Base-by-base conservation (phyloP, 2,888 invertebrate species). In the Megaustenia siamemsis region DNA sequence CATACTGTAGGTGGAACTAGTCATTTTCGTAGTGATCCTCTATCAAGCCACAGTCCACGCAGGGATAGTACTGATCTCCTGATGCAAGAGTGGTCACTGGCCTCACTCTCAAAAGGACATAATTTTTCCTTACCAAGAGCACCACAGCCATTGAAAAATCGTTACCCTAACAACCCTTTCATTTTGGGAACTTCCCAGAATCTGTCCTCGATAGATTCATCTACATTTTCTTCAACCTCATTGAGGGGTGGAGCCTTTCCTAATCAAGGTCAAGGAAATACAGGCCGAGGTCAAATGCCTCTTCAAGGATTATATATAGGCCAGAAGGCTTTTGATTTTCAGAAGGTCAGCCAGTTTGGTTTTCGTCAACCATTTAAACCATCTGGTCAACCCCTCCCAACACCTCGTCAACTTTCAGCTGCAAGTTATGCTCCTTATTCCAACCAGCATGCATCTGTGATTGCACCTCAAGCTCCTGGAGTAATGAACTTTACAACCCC, bases 81-180 rank as follows among this genome's bases (percentile, higher is more conserved):
- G 32, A 85, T 89, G 75, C 89, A 89, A 53, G 89, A 88, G 75
- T 90, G 89, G 89, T 84, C 87, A 49, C 77, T 90, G 35, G 86
- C 83, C 21, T 88, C 88, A 2, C 77, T 90, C 66, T 73, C 88
- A 3, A 76, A 71, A 24, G 68, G 87, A 21, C 79, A 78, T 24
- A 45, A n/a, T n/a, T 38, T 71, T 15, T 32, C 69, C 0, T 2
- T 73, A 15, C 77, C 83, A 4, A 35, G 49, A 21, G 77, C 68
- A 18, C 15, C 35, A 28, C 43, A 71, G 35, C 60, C 66, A 60
- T 49, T 80, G 18, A 53, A 40, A 45, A 53, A 40, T 53, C 35
- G 56, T 32, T 49, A 43, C 28, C 45, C 80, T 49, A 63, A 45
- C 32, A 43, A 69, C 49, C 45, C 81, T 60, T 75, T 77, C 56